Base-by-base conservation (phyloP, 23 tunicate genomes). In the Styela clava region DNA sequence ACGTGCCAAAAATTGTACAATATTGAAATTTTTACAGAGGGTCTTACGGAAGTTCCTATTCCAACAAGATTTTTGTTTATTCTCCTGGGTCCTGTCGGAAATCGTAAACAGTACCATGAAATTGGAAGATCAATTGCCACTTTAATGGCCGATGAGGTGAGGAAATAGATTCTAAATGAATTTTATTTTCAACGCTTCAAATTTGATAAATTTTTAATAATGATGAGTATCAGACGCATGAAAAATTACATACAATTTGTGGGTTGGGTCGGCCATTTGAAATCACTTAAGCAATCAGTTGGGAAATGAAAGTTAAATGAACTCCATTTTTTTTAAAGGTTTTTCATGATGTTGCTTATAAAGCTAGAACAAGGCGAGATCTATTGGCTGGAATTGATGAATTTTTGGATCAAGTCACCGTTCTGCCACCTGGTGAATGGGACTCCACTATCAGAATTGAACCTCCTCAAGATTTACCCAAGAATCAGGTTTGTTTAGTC, bases 61-160 rank as follows among this genome's bases (percentile, higher is more conserved):
- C 99, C 99, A 12, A 86, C 91, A 22, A 78, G 99, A 20, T 95
- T 95, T 83, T n/a, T 95, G 37, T 95, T 95, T 81, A 72, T 95
- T 30, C 74, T 95, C 22, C 79, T 95, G 34, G 99, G 99, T 0
- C 99, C 99, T 33, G 65, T 28, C 3, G 95, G 95, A 51, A 86
- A 80, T 29, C 63, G 95, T 69, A 85, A 87, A 34, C 89, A 90
- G 33, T 90, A 83, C 64, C 99, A 95, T 68, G 99, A 95, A 68
- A 91, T 95, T 74, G 99, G 99, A 62, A 79, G 99, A 63, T 95
- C 96, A 2, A 85, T 95, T 30, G 99, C 96, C 24, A 95, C 99
- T 5, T 73, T 95, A 24, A 95, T 95, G 99, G 69, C 97, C n/a
- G 99, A 95, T 74, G 99, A 95, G 74, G 98, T 93, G 56, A 74